Percentiles rank a stretch among this genome's conserved stretches.
Conservation (phyloP, 2,888 invertebrate genomes). For the Prosopocoilus inquinatus region DNA sequence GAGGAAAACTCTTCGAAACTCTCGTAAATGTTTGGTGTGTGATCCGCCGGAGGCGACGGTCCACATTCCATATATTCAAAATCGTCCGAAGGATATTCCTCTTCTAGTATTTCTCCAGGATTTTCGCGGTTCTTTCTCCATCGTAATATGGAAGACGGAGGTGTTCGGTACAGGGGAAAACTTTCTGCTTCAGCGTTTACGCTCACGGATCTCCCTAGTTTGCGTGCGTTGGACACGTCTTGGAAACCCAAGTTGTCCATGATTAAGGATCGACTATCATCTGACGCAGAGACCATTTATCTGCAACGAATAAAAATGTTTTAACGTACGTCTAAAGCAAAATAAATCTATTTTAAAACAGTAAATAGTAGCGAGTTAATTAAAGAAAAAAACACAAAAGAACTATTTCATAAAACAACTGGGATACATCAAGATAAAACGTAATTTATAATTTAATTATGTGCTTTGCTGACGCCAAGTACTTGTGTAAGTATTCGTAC, state of each 20-base stretch:
- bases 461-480: no score
- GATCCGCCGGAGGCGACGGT: slow-evolving; percentile 76
- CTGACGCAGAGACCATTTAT: slow-evolving; percentile 45
- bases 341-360: no score
- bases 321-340: not conserved
- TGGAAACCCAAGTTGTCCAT: slow-evolving; percentile 51
- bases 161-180: slow-evolving; percentile 45
- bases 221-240: slow-evolving; percentile 37
- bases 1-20: slow-evolving; percentile 69
- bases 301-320: slow-evolving; percentile 14
- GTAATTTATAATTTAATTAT: no score
- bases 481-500: no score
- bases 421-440: no score
- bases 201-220: slow-evolving; percentile 50
- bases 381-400: no score
- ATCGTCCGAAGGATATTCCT: slow-evolving; percentile 67
- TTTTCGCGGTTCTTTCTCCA: slow-evolving; percentile 41
- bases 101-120: slow-evolving; percentile 57
- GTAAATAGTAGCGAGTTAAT: no score
- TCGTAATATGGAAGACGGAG: slow-evolving; percentile 34
- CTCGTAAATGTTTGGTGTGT: slow-evolving; percentile 78
- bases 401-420: no score
- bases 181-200: slow-evolving; percentile 48
- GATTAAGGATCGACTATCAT: slow-evolving; percentile 28
- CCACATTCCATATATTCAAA: slow-evolving; percentile 78